Evolutionary conservation across 2,888 invertebrate genomes (phyloP).

Genomic region (Troilus luridus): DNA sequence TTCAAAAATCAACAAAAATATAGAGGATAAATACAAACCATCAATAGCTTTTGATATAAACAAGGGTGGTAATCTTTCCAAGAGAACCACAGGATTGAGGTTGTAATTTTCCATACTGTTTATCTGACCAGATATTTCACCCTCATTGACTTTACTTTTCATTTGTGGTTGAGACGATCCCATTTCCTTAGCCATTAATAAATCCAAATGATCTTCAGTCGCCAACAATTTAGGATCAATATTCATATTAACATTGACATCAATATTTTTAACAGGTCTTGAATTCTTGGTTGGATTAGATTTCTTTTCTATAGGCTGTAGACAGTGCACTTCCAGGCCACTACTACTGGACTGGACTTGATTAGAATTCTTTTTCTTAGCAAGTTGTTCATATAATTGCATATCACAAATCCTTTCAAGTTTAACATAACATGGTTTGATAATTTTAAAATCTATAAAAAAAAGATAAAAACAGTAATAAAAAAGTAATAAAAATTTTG

Average conservation of each 20-base stretch:
- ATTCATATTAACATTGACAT: neutral
- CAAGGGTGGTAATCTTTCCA: conserved; percentile 4
- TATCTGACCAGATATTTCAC: neutral
- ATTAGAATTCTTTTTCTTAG: neutral
- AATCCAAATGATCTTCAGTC: conserved; percentile 8
- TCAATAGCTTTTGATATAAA: conserved; percentile 3
- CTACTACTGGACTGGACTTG: neutral
- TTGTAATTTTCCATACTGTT: neutral
- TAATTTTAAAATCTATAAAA: neutral
- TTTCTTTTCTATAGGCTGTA: neutral
- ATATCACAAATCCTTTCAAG: neutral
- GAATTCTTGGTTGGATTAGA: neutral
- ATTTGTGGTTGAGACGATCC: neutral
- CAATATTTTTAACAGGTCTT: neutral
- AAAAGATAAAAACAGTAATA: neutral
- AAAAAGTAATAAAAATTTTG: neutral
- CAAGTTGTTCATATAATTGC: neutral
- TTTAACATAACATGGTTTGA: conserved; percentile 32
- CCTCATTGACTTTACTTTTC: neutral
- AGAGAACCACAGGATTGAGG: neutral
- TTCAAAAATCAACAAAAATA: neutral
- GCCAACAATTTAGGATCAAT: conserved; percentile 7
- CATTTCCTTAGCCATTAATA: conserved; percentile 3
- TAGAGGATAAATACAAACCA: neutral
- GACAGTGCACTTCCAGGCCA: neutral